Evolutionary conservation across 1,140 invertebrate species (phyloP), one percentile per base, ranked within the genome.

Genomic region (Zaprionus ghesquierei): DNA sequence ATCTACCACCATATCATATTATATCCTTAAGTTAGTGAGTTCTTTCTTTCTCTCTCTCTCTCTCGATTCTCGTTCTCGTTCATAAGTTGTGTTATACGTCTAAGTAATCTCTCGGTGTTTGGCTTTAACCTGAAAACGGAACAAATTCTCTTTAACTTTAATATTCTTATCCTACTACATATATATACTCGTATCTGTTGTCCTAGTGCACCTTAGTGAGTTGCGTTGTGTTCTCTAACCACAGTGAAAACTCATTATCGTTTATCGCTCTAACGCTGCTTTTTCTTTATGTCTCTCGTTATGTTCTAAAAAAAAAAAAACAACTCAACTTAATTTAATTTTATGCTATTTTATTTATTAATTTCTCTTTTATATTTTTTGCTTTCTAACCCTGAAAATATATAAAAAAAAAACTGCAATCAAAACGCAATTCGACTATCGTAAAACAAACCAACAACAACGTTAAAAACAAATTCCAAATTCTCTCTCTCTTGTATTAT

Each of bases 101-200:
- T 82, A 84, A 79, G 75, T 82, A 84, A 84, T 6, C 44, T 61
- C 33, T 86, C 77, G 81, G 81, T 85, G 81, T 85, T 78, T 86
- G 81, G 81, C 78, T 65, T 81, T 66, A 71, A 60, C 62, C 41
- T 46, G 41, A 46, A 22, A 46, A 46, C 18, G 41, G 10, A 46
- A 46, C 3, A 46, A 46, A 56, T 35, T 60, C 41, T 55, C 50
- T 62, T n/a, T 35, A 33, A 49, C 35, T 35, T 35, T 46, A 46
- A 46, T 46, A 22, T 46, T 46, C 41, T 46, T 46, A 46, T 46
- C 41, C 41, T 59, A 38, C 35, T 41, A 9, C 13, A n/a, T 33
- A 33, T 33, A 4, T 12, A 4, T n/a, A n/a, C n/a, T n/a, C 13
- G 23, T 71, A 51, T 59, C 49, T 73, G 64, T 73, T 71, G 64